phyloP scores from a whole-genome alignment of 2,797 vertebrate genomes.

The Coccyzus lansbergi region DNA sequence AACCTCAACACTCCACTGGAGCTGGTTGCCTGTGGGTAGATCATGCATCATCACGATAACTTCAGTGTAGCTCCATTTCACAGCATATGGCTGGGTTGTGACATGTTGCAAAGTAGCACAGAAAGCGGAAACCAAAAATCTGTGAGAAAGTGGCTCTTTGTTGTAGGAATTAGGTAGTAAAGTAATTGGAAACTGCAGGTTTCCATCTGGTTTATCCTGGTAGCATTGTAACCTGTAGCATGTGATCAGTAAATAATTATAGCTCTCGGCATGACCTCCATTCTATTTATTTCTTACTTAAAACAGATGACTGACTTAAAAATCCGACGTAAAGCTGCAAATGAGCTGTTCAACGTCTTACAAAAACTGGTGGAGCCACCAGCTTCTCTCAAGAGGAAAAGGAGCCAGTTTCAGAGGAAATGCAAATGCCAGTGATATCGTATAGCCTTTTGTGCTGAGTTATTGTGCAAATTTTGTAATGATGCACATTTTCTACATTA shows the following conservation, averaged over 20 bases:
- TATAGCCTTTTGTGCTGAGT: not conserved
- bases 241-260: not conserved
- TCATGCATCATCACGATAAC: not conserved
- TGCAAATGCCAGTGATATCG: conserved; percentile 11
- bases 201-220: not conserved
- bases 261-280: not conserved
- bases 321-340: conserved; percentile 74
- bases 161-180: not conserved
- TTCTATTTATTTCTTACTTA: not conserved
- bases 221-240: not conserved
- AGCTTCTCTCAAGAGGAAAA: conserved; percentile 45
- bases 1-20: fast-evolving
- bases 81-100: not conserved
- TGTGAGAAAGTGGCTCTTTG: not conserved
- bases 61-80: not conserved
- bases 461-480: not conserved
- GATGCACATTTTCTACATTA: not conserved
- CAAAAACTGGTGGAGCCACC: not conserved
- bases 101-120: not conserved
- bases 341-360: conserved; percentile 66
- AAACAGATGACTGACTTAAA: conserved; percentile 70
- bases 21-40: not conserved
- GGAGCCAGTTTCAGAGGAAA: conserved; percentile 54
- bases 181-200: not conserved
- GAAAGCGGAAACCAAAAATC: not conserved